These are phyloP conservation scores for Piscicola geometra DNA, from an alignment of 2,888 invertebrate species.

Conservation along the genomic window DNA sequence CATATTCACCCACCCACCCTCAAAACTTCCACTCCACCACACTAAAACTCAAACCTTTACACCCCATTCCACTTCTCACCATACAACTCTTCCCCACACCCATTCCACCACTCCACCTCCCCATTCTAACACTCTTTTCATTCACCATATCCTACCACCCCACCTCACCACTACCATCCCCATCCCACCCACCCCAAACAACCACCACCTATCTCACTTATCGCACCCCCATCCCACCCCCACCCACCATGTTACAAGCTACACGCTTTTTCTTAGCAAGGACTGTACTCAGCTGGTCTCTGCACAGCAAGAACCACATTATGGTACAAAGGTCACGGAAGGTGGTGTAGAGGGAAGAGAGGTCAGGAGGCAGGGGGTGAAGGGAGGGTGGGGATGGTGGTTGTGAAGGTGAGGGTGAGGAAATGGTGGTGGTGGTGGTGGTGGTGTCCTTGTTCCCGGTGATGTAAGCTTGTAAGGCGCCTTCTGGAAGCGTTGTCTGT, in stretches of 20 bases:
- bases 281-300: constrained; percentile 20
- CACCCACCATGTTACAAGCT: neutral
- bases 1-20: neutral
- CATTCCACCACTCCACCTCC: neutral
- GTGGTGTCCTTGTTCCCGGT: neutral
- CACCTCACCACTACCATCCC: too few species aligned
- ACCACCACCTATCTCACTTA: neutral
- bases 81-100: too few species aligned
- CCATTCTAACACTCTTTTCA: too few species aligned
- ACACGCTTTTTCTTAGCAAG: constrained; percentile 11
- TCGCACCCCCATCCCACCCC: neutral
- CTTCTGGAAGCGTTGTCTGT: neutral
- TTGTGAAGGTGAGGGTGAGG: neutral
- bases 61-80: too few species aligned
- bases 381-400: neutral
- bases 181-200: too few species aligned
- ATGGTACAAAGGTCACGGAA: constrained; percentile 24
- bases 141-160: too few species aligned
- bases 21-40: too few species aligned
- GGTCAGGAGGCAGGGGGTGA: neutral
- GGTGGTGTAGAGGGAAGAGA: neutral
- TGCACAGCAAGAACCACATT: constrained; percentile 19
- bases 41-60: too few species aligned
- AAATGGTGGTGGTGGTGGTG: neutral
- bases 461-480: neutral